Evolutionary conservation across 2,888 invertebrate species (phyloP).

Genomic region (Eulithis prunata): DNA sequence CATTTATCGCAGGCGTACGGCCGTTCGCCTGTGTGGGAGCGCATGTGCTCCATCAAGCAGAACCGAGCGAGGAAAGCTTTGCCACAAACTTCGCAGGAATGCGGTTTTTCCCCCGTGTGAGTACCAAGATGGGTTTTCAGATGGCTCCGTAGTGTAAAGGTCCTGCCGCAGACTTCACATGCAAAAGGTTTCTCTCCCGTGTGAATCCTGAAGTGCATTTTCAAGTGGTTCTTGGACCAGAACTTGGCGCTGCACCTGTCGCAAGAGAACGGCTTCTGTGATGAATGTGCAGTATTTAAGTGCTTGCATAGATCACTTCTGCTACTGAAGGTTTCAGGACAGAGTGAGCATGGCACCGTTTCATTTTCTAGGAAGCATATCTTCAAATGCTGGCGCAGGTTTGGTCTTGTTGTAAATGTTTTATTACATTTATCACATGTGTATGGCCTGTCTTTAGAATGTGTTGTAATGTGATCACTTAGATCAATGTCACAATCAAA

Average conservation of each 20-base stretch:
- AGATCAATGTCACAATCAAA: conserved; percentile 6
- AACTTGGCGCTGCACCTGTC: conserved; percentile 19
- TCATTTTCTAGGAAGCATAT: conserved; percentile 15
- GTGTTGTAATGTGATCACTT: conserved; percentile 5
- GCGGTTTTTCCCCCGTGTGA: conserved; percentile 27
- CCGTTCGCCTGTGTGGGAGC: conserved; percentile 11
- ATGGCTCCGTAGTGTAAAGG: conserved; percentile 21
- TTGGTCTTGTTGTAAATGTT: conserved; percentile 6
- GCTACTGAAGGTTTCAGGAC: conserved; percentile 1
- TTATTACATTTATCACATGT: conserved; percentile 9
- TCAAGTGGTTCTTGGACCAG: conserved; percentile 16
- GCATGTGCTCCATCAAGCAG: conserved; percentile 11
- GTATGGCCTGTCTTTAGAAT: conserved; percentile 7
- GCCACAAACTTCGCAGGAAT: conserved; percentile 26
- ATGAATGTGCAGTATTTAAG: neutral
- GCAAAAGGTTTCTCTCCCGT: conserved; percentile 27
- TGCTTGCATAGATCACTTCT: conserved; percentile 13
- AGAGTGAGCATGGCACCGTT: conserved; percentile 1
- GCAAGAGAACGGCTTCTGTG: conserved; percentile 14
- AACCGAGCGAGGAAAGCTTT: conserved; percentile 18
- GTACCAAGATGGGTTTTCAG: conserved; percentile 24
- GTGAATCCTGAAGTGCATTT: conserved; percentile 29
- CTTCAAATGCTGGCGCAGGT: conserved; percentile 9
- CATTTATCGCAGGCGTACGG: neutral
- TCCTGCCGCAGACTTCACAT: conserved; percentile 32